Base-by-base conservation (phyloP, 2,888 invertebrate species). In the Xylophagus ater region DNA sequence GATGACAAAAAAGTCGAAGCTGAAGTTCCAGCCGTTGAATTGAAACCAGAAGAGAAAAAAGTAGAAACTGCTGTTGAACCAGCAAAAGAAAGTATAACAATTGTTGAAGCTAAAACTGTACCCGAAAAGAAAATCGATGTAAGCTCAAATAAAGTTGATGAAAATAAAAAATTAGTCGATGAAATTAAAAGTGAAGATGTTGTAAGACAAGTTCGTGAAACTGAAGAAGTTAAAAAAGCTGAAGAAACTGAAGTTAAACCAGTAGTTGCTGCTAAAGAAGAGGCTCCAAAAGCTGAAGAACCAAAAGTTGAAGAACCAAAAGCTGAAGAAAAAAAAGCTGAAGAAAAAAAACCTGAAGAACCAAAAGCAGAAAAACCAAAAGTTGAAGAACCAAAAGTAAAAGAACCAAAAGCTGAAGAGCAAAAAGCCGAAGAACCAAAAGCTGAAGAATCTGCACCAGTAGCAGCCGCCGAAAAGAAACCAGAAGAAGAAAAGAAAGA, bases 341-440 rank as follows among this genome's bases (percentile, higher is more conserved):
- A 44, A 30, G 44, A 28, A 14, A 9, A 41, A 26, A 15, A 44
- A 20, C 28, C 37, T 49, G 51, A 44, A 46, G 46, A 44, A 36
- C 37, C 21, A 53, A 48, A 47, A 42, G 51, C 57, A 2, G 54
- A 55, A 35, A 53, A 54, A 34, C 14, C 32, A 10, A 12, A 18
- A 17, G 36, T 41, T 18, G 46, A 55, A 42, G 51, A 51, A 41
- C 50, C 49, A 41, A 47, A 49, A 14, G 49, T 49, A 31, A 49
- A 55, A 23, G 53, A 49, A 34, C 46, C 44, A 21, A n/a, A 59
- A 65, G 41, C 57, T 14, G 24, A 21, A 15, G 29, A 30, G 26
- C 18, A 10, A n/a, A 14, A n/a, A 65, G 0, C 45, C 65, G 34
- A 60, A 63, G 3, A 62, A 65, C 49, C 53, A 55, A 68, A 52